Evolutionary conservation across 2,113 vertebrate genomes (phyloP), one percentile per base, ranked within the genome.

Genomic region (Notarius quadriscutis): DNA sequence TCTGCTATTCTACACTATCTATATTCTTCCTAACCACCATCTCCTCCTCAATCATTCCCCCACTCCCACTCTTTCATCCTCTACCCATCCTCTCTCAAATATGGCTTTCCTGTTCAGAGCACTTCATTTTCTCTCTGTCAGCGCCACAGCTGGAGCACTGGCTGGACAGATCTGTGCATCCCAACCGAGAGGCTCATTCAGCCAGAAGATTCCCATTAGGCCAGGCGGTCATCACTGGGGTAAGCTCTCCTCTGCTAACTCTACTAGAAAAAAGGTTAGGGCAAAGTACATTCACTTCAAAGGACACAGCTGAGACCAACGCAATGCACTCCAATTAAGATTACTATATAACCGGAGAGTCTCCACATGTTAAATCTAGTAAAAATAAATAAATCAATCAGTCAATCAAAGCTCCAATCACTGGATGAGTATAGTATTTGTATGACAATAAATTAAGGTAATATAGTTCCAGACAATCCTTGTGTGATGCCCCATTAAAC

Each of bases 181-280:
- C 89, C 81, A 63, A 83, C 87, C 50, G 78, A 86, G 89, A 87
- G 87, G 86, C 48, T 88, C 91, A 88, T 84, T 93, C 89, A 93
- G 88, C 92, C 92, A 88, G 91, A 86, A 89, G 83, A 95, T 93
- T 93, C 91, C 93, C 91, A 94, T 94, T 93, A 94, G 90, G 69
- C 83, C 75, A 88, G 87, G 88, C 77, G 85, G 89, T 88, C 90
- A 90, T 89, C 90, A 87, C 86, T 89, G 71, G 84, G 89, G 86
- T 80, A 81, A 48, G 75, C 90, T 85, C 87, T 80, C 51, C 67
- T 88, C 85, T 89, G 88, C 87, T 89, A 86, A 79, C 82, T 86
- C 84, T 27, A 81, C 67, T 48, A 84, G 50, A 83, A 60, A 81
- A 81, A 81, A 30, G 80, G 67, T 17, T 41, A 82, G 18, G 51